phyloP scores from a whole-genome alignment of 2,113 vertebrate genomes.

The Eulemur rufifrons region DNA sequence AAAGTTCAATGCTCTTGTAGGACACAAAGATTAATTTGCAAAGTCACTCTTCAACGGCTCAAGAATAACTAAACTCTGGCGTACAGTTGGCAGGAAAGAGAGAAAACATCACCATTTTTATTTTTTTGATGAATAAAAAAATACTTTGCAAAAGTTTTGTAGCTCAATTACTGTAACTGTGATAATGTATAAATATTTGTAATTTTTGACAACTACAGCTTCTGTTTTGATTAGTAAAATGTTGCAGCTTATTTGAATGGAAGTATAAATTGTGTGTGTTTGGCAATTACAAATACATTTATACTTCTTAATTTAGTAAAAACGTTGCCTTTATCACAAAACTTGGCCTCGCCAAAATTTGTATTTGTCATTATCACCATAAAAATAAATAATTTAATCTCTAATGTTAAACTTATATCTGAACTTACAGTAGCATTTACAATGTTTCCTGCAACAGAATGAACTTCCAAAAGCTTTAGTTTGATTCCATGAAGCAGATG shows the following conservation, averaged over 20 bases:
- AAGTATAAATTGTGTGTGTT: background rate
- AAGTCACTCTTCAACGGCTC: background rate
- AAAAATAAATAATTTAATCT: conserved; percentile 37
- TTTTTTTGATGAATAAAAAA: conserved; percentile 4
- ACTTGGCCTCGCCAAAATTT: background rate
- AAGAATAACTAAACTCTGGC: background rate
- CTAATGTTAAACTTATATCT: background rate
- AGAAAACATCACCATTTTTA: background rate
- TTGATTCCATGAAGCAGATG: background rate
- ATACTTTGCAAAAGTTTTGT: background rate
- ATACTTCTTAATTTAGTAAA: conserved; percentile 12
- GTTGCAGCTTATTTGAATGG: background rate
- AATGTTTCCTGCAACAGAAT: background rate
- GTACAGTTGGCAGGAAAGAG: background rate
- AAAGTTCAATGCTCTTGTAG: background rate
- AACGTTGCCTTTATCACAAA: background rate
- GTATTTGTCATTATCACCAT: background rate
- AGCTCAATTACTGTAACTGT: background rate
- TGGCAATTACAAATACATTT: background rate
- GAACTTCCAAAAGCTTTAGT: background rate
- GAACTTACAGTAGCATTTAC: background rate
- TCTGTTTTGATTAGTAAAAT: background rate
- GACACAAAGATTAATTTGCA: background rate
- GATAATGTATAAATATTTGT: conserved; percentile 16
- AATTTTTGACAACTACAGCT: background rate